phyloP scores from a whole-genome alignment of 1,140 invertebrate genomes.

The Drosophila eugracilis region DNA sequence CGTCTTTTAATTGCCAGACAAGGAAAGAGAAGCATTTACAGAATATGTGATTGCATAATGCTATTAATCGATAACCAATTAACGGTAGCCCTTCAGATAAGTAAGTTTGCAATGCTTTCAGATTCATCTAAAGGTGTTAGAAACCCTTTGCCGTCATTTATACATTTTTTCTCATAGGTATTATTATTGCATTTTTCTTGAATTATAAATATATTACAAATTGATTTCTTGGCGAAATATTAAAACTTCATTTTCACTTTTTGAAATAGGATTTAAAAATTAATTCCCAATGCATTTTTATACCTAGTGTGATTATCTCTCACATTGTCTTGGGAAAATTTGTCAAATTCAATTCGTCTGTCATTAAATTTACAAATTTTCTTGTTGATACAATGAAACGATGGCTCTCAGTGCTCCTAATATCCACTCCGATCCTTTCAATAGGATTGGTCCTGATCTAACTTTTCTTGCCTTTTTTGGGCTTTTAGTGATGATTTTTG shows the following conservation, averaged over 20 bases:
- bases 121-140: conserved; percentile 53
- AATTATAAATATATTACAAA: too few relatives aligned
- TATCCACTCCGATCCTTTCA: background rate
- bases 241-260: too few relatives aligned
- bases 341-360: background rate
- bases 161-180: background rate
- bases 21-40: conserved; percentile 27
- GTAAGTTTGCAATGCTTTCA: conserved; percentile 72
- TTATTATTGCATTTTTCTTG: background rate
- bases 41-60: conserved; percentile 63
- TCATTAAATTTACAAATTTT: background rate
- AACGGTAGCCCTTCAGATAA: conserved; percentile 41
- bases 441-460: background rate
- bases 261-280: too few relatives aligned
- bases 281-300: too few relatives aligned
- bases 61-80: conserved; percentile 73
- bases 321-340: too few relatives aligned
- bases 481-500: conserved; percentile 4
- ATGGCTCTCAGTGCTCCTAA: background rate
- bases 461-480: background rate
- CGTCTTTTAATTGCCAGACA: conserved; percentile 45
- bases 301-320: too few relatives aligned
- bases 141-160: conserved; percentile 30
- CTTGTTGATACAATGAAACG: background rate
- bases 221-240: too few relatives aligned